Evolutionary conservation across 1,140 invertebrate genomes (phyloP), one percentile per base, ranked within the genome.

Genomic region (Rhagoletis pomonella): DNA sequence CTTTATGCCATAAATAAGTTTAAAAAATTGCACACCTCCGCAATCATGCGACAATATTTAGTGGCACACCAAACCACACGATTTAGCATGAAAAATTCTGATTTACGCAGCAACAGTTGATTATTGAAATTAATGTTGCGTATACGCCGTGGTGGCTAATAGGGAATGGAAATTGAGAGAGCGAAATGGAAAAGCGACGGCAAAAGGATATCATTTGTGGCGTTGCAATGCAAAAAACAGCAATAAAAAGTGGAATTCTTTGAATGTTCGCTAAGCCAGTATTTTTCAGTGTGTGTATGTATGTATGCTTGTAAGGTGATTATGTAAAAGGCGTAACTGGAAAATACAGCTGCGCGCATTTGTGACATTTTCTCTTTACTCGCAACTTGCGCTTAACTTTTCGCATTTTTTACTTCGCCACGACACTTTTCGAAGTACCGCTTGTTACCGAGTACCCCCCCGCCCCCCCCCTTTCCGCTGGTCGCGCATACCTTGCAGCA

Each of bases 111-210:
- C 0, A 42, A 19, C 50, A 55, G 14, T 50, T n/a, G 50, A 81
- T 81, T 39, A 81, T 81, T 81, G 73, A 81, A 50, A 55, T 47
- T n/a, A 55, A 81, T 55, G 73, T 81, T 81, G 73, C 73, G 73
- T 81, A 81, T 81, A 81, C 73, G 73, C 73, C 42, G 50, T 55
- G 73, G 2, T 17, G 14, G 4, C 73, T n/a, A 4, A n/a, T 73
- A 19, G n/a, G 17, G n/a, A n/a, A n/a, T n/a, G n/a, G n/a, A n/a
- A n/a, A n/a, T n/a, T n/a, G n/a, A n/a, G 7, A 62, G 14, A 62
- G 17, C 60, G 12, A 62, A 62, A n/a, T n/a, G n/a, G 1, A 12
- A 62, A 62, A n/a, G 60, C 4, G 17, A 62, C 3, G 10, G n/a
- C n/a, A n/a, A n/a, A n/a, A n/a, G n/a, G n/a, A n/a, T n/a, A n/a